These are phyloP conservation scores for Phataginus tetradactyla DNA, from an alignment of 2,797 vertebrate species.

Conservation along the genomic window DNA sequence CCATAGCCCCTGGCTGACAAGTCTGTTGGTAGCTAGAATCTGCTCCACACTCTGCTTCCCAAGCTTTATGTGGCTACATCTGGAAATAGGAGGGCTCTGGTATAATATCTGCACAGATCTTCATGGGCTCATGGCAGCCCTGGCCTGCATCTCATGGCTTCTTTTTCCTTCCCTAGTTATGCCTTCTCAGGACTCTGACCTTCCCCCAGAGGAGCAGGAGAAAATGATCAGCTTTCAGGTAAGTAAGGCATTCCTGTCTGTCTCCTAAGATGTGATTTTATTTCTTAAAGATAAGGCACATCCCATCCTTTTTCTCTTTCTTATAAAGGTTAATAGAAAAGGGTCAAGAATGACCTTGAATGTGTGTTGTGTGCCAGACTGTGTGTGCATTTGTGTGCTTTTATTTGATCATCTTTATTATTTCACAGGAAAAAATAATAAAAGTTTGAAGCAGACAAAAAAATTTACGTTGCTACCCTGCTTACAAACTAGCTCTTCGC, in stretches of 20 bases:
- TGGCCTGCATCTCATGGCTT: neutral
- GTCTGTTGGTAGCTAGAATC: neutral
- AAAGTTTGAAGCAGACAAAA: neutral
- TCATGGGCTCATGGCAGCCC: neutral
- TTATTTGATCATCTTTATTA: neutral
- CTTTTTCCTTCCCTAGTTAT: conserved; percentile 34
- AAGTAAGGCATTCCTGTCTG: neutral
- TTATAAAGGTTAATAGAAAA: neutral
- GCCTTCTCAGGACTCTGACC: conserved; percentile 15
- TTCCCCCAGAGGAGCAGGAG: conserved; percentile 20
- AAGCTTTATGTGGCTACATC: rapidly evolving
- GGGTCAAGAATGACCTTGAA: neutral
- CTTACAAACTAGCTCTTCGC: neutral
- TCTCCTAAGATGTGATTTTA: neutral
- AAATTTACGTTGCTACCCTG: neutral
- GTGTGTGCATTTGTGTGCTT: neutral
- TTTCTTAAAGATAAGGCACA: neutral
- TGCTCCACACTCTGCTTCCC: neutral
- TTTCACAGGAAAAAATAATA: conserved; percentile 12
- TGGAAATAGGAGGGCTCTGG: neutral
- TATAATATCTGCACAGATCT: neutral
- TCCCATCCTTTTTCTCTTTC: neutral
- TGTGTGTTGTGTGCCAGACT: neutral
- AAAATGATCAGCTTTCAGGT: conserved; percentile 60
- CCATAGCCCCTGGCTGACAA: too few relatives aligned